phyloP scores from a whole-genome alignment of 1,140 invertebrate genomes.

The Radopholus similis region DNA sequence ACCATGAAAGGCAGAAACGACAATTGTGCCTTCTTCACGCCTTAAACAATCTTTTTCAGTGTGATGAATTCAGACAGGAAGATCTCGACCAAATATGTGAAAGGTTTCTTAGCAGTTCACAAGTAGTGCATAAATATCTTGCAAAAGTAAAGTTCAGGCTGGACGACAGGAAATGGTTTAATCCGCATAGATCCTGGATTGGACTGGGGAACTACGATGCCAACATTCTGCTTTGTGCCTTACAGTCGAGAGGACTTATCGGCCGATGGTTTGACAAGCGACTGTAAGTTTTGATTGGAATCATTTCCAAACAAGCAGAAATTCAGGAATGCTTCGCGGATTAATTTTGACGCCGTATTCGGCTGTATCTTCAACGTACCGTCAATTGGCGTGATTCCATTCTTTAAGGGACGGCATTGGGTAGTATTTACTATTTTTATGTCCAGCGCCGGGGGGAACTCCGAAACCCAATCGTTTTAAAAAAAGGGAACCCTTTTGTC shows the following conservation, averaged over 20 bases:
- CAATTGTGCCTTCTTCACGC: slow-evolving; percentile 44
- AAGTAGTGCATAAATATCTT: background rate
- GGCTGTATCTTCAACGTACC: slow-evolving; percentile 46
- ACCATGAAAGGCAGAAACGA: slow-evolving; percentile 42
- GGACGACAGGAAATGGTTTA: slow-evolving; percentile 42
- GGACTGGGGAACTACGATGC: slow-evolving; percentile 48
- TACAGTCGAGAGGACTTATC: slow-evolving; percentile 22
- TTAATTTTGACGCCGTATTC: slow-evolving; percentile 21
- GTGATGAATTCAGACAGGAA: slow-evolving; percentile 37
- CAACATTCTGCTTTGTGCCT: slow-evolving; percentile 33
- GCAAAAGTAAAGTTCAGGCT: slow-evolving; percentile 23
- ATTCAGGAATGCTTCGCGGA: slow-evolving; percentile 33
- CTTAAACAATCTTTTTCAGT: slow-evolving; percentile 44
- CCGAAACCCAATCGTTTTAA: too few relatives aligned
- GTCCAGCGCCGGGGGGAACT: too few relatives aligned
- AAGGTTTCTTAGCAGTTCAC: slow-evolving; percentile 17
- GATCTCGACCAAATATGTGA: slow-evolving; percentile 48
- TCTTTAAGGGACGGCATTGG: slow-evolving; percentile 48
- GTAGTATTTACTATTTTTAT: slow-evolving; percentile 22
- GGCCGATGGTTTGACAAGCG: slow-evolving; percentile 37
- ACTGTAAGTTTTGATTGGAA: slow-evolving; percentile 26
- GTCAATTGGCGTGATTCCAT: slow-evolving; percentile 22
- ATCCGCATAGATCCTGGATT: slow-evolving; percentile 44
- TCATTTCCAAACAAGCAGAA: background rate
- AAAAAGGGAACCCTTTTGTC: background rate